Evolutionary conservation across 2,113 vertebrate genomes (phyloP), one percentile per base, ranked within the genome.

Genomic region (Tenrec ecaudatus): DNA sequence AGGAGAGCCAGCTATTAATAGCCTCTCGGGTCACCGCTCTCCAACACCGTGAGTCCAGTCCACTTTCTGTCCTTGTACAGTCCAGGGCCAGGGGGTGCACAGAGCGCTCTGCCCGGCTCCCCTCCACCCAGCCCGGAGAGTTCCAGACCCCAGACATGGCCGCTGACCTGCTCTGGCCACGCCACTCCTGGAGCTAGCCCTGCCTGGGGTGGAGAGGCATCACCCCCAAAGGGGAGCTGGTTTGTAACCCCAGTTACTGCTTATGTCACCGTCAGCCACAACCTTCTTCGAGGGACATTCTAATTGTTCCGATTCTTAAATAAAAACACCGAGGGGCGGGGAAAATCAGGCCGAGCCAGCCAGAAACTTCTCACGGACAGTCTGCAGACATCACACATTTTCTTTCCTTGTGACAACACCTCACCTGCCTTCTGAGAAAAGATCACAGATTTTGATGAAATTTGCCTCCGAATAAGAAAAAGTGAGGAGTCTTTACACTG

Each of bases 391-490:
- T 92, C 92, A 64, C 96, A 93, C 33, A 14, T 62, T 58, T 69
- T 57, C 75, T 15, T 73, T 83, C 87, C 87, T 81, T 2, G 0
- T 69, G 33, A 36, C 31, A 43, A 94, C 94, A 94, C 96, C 84
- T 93, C 78, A 73, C 36, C 14, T n/a, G 33, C 80, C 84, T 96
- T 96, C 96, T 82, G 96, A 96, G 96, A 96, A 73, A 96, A 96
- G 91, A 92, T 93, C 94, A 68, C 81, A 89, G 94, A 88, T 94
- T 78, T 96, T 31, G 77, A 81, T 8, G 89, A 94, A 93, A 86
- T 57, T 58, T 57, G 43, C 94, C 76, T 31, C 31, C 76, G n/a
- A 79, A 17, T 6, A 69, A 76, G 47, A 91, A 83, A 66, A 75
- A 62, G 36, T 1, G 3, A 57, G 77, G 68, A 57, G 27, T 20